Evolutionary conservation across 1,140 invertebrate genomes (phyloP), one percentile per base, ranked within the genome.

Genomic region (Agrypnia vestita): DNA sequence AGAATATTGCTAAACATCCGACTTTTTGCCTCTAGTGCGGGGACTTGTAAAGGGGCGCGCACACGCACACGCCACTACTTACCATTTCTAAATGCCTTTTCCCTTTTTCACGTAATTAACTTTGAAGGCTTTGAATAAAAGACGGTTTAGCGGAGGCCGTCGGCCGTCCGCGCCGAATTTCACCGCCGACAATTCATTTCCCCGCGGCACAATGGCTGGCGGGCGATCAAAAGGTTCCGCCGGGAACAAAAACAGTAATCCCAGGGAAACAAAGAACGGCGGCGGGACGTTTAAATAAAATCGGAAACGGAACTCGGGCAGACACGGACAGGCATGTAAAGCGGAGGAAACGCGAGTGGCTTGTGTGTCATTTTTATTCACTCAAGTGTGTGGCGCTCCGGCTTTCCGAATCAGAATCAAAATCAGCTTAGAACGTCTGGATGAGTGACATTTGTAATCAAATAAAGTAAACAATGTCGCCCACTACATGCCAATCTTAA

Each of bases 101-200:
- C 51, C 73, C 51, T 56, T 76, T 75, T 78, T 78, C 76, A 74
- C 81, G 81, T 82, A 82, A 82, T 82, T 82, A 82, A 80, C 81
- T 82, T 82, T 77, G 81, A 75, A 82, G 80, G 78, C 74, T 67
- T 80, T 80, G 81, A 82, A 82, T 80, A 74, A 76, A 76, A 75
- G 77, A 71, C 76, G 59, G 67, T 71, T 46, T 71, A 71, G 15
- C 61, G 67, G 44, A 43, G 43, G 35, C 13, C 47, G 46, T 19
- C 12, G n/a, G 56, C 76, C 69, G 17, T 49, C 49, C 49, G 25
- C 25, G 25, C 25, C 25, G 25, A 35, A 35, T 35, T 35, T 49
- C 47, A 49, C 19, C 44, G 67, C 21, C 61, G 76, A 46, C 79
- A 71, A 80, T 75, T 67, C 79, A 80, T 76, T 80, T 55, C 35